A percentile compares a stretch with the other conserved stretches of the same genome.
Evolutionary conservation across 2,113 vertebrate genomes (phyloP).

Genomic region (Petrocephalus microphthalmus): DNA sequence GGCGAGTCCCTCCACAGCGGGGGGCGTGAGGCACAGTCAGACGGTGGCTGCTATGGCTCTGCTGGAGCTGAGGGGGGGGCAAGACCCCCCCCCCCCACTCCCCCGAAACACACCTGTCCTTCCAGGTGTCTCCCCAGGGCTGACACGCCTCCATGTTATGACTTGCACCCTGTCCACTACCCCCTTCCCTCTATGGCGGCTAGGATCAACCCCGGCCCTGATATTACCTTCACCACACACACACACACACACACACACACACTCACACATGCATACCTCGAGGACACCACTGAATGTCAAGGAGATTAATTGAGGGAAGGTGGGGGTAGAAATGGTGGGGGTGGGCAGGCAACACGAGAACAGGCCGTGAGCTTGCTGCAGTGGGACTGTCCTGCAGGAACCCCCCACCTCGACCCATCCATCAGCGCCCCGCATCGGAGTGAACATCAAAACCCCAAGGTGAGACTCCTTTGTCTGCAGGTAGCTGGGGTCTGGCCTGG

Average conservation of each 20-base stretch:
- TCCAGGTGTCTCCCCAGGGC: background rate
- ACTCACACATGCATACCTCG: conserved; percentile 23
- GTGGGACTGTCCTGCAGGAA: conserved; percentile 42
- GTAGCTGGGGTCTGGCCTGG: conserved; percentile 59
- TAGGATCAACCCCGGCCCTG: conserved; percentile 14
- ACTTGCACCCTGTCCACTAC: background rate
- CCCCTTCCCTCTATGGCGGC: background rate
- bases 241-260: conserved; percentile 26
- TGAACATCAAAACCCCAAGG: conserved; percentile 67
- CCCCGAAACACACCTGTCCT: background rate
- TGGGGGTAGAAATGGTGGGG: conserved; percentile 27
- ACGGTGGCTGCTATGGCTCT: background rate
- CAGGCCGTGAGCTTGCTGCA: conserved; percentile 48
- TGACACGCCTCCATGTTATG: conserved; percentile 4
- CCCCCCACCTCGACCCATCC: conserved; percentile 52
- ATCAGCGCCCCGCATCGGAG: conserved; percentile 67
- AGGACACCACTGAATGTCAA: conserved; percentile 53
- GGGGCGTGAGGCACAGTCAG: background rate
- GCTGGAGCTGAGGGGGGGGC: background rate
- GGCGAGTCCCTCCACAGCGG: background rate
- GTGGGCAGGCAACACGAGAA: conserved; percentile 55
- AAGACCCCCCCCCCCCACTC: background rate
- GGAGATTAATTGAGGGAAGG: conserved; percentile 67
- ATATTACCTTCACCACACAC: background rate
- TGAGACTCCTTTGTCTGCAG: conserved; percentile 65